These are phyloP conservation scores for Ceratosolen solmsi DNA, from an alignment of 1,140 invertebrate genomes.

Conservation along the genomic window DNA sequence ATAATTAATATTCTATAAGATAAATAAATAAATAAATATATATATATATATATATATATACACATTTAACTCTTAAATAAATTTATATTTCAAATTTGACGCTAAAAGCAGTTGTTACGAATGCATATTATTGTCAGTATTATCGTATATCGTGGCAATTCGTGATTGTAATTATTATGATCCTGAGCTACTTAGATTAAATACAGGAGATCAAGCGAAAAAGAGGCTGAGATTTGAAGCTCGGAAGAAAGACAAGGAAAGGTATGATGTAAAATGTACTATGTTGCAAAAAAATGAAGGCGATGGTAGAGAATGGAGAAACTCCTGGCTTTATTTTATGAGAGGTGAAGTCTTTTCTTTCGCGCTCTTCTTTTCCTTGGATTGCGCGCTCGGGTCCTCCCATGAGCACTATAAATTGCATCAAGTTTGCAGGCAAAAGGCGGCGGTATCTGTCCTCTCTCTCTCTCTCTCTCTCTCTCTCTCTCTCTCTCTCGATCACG, in stretches of 20 bases:
- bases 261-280: neutral
- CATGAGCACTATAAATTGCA: conserved; percentile 60
- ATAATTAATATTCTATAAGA: too few species aligned
- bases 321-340: conserved; percentile 52
- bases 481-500: neutral
- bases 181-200: neutral
- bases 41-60: too few species aligned
- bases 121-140: too few species aligned
- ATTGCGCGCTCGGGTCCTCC: conserved; percentile 17
- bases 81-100: too few species aligned
- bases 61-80: too few species aligned
- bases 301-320: neutral
- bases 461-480: neutral
- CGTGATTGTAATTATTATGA: neutral
- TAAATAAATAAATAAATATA: too few species aligned
- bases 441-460: neutral
- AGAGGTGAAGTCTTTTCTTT: conserved; percentile 29
- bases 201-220: neutral
- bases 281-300: neutral
- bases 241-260: neutral
- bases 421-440: conserved; percentile 54
- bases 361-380: conserved; percentile 50
- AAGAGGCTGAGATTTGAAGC: neutral
- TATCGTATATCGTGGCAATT: too few species aligned
- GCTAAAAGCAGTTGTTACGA: too few species aligned